Evolutionary conservation across 2,797 vertebrate genomes (phyloP), one percentile per base, ranked within the genome.

Genomic region (Ctenochaetus hawaiiensis): DNA sequence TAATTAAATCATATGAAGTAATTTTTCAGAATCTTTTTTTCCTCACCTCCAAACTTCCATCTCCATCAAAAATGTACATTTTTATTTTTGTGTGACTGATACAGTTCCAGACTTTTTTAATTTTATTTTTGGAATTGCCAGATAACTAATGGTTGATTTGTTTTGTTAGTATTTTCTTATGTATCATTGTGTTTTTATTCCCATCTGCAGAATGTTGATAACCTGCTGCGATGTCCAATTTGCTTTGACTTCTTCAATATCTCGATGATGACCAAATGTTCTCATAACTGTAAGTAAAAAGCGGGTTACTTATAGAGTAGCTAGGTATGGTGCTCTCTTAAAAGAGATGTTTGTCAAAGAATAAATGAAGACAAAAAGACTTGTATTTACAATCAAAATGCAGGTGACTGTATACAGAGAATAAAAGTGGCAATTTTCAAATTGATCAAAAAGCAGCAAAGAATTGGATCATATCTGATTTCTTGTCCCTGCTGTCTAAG

Each of bases 241-340:
- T 98, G 97, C 90, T 98, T 97, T 51, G 97, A 98, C 26, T 97
- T 95, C 85, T 93, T 97, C 89, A 95, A 93, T 84, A 97, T 96
- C 73, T 91, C 97, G 11, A 95, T 98, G 97, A 97, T 98, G 91
- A 96, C 97, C 14, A 96, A 96, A 82, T 98, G 97, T 77, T 98
- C 97, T 12, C 97, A 98, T 86, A 98, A 97, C 87, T 98, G 97
- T 98, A 93, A 96, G 97, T 98, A 70, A 23, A 9, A 49, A 48
- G 5, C 34, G 14, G 53, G 6, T 16, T 17, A 16, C 48, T 59
- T 22, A 68, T 23, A 22, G 22, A 20, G 12, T 3, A 20, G 22
- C 11, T 44, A 9, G 43, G 26, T 23, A 4, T 60, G 4, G n/a
- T 9, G 5, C 6, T 26, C 8, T 16, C 14, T 30, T 30, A 2